Base-by-base conservation (phyloP, 1,140 invertebrate genomes). In the Vollenhovia emeryi region DNA sequence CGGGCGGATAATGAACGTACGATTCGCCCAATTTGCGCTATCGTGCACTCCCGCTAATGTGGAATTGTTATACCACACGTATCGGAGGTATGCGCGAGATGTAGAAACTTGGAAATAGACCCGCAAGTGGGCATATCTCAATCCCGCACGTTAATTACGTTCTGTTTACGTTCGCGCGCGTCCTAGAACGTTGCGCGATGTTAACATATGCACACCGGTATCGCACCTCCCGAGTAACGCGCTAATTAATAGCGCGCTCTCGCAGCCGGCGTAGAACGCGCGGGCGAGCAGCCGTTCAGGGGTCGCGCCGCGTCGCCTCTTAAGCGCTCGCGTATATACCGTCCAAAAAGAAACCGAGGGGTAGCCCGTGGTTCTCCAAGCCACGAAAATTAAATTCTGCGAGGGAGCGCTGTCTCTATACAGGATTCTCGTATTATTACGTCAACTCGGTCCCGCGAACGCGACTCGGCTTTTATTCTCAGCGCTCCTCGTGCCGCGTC, bases 21-120 rank as follows among this genome's bases (percentile, higher is more conserved):
- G n/a, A 71, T 73, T 57, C 24, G 66, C 3, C 48, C 50, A 82
- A 82, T 82, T 82, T 73, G 36, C 66, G 15, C 36, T 57, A 43
- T 69, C 50, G 62, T 73, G n/a, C 73, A 33, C 21, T 55, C 24
- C 24, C 18, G 36, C 64, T 30, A 45, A 80, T 69, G 5, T 15
- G 24, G 9, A 21, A 80, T 55, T 57, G 50, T 71, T 57, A 7
- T 13, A 5, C 33, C 15, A 21, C 6, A n/a, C 18, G 27, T 9
- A n/a, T n/a, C n/a, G n/a, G n/a, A n/a, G n/a, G 57, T 3, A 43
- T 3, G 43, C 33, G 33, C 15, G 33, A 52, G 52, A 79, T 24
- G 24, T 21, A 11, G 64, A 33, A 43, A 82, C 24, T 73, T 71
- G 18, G 24, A 33, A 43, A 45, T 27, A 9, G 33, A 24, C 4